Percentiles rank a stretch among this genome's conserved stretches.
phyloP scores from a whole-genome alignment of 2,113 vertebrate genomes.

The Sigmodon hispidus region DNA sequence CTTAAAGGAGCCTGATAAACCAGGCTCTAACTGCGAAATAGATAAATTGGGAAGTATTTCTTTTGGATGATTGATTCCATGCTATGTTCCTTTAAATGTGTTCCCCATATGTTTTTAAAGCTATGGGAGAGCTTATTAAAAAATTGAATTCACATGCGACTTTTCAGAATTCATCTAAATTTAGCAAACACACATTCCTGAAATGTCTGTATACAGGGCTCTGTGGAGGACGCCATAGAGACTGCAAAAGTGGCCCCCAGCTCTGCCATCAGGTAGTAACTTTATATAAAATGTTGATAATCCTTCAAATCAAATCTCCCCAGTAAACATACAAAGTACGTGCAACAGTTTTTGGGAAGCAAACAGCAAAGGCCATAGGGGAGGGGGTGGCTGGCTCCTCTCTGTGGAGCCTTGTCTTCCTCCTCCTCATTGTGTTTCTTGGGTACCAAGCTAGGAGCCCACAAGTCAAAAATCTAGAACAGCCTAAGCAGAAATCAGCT shows the following conservation, averaged over 20 bases:
- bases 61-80: constrained; percentile 26
- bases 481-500: constrained; percentile 28
- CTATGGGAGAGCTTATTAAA: constrained; percentile 26
- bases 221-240: neutral
- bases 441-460: neutral
- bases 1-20: constrained; percentile 13
- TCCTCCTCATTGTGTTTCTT: neutral
- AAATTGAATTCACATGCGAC: neutral
- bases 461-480: neutral
- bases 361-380: neutral
- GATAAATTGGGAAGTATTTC: neutral
- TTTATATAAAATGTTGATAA: neutral
- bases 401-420: neutral
- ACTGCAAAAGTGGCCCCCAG: neutral
- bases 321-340: neutral
- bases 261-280: neutral
- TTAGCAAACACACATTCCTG: neutral
- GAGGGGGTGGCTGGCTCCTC: neutral
- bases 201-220: neutral
- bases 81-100: constrained; percentile 16
- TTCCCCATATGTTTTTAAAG: constrained; percentile 19
- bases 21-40: neutral
- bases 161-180: constrained; percentile 52
- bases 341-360: neutral
- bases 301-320: neutral